Evolutionary conservation across 2,888 invertebrate genomes (phyloP), one percentile per base, ranked within the genome.

Genomic region (Andricus curvator): DNA sequence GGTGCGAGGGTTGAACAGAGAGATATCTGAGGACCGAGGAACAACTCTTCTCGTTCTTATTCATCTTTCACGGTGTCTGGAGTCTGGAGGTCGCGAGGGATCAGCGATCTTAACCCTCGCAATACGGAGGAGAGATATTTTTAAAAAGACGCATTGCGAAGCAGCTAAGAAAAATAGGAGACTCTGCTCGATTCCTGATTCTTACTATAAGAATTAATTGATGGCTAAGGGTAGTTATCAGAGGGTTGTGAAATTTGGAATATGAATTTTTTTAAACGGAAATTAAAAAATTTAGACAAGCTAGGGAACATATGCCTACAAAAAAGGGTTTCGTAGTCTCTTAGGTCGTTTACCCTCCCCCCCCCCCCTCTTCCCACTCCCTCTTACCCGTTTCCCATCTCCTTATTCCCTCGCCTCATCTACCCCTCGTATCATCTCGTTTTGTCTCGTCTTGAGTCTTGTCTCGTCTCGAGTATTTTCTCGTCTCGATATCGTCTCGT

Each of bases 51-150:
- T 56, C 74, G 20, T 33, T 74, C 74, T 74, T 56, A 74, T 48
- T 74, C 74, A 74, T 74, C 51, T 74, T 74, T 74, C 74, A 56
- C 48, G 56, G 74, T 74, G 74, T 74, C 51, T 74, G 56, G 51
- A 74, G 74, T 20, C 74, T 74, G 74, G 70, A 70, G 48, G 70
- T 70, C 70, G 56, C 33, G 56, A 74, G 51, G 51, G 56, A 74
- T 70, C 70, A 70, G 70, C 51, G 70, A 70, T 74, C 74, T 74
- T 74, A 74, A 74, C 74, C 74, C 51, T 74, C 74, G 74, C 51
- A 68, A 68, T 68, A 44, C 22, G 44, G 15, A 33, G 22, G 22
- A 33, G 33, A 51, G 74, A 56, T 74, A 74, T 74, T 74, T 74
- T 74, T 74, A 56, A 74, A 74, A 74, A 56, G n/a, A 20, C n/a